Percentiles rank a stretch among this genome's conserved stretches.
phyloP scores from a whole-genome alignment of 2,797 vertebrate species.

The Botia kubotai region DNA sequence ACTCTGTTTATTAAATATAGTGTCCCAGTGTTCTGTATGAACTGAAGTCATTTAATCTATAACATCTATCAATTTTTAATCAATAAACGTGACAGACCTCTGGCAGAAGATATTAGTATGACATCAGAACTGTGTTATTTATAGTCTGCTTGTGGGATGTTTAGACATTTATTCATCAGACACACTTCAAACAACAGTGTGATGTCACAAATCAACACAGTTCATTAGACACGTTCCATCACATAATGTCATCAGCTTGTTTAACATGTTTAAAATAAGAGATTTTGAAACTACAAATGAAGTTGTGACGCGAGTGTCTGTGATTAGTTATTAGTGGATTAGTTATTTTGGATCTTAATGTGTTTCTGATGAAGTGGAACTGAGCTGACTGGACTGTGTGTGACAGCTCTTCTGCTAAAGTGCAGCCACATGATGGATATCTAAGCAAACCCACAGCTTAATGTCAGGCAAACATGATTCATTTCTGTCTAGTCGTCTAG shows the following conservation, averaged over 20 bases:
- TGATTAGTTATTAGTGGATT: constrained; percentile 40
- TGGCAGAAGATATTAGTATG: neutral
- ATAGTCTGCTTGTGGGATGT: neutral
- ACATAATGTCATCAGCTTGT: neutral
- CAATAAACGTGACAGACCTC: too few relatives aligned
- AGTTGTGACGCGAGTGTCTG: constrained; percentile 5
- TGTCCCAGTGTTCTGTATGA: too few relatives aligned
- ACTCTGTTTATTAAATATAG: too few relatives aligned
- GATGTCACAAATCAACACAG: neutral
- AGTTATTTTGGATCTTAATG: constrained; percentile 65
- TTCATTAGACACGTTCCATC: neutral
- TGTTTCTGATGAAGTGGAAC: constrained; percentile 69
- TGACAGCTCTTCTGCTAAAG: constrained; percentile 42
- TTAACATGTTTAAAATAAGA: neutral
- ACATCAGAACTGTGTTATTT: neutral
- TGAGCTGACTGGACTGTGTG: constrained; percentile 36
- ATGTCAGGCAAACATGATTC: constrained; percentile 47
- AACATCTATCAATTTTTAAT: too few relatives aligned
- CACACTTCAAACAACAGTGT: neutral
- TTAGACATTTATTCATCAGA: constrained; percentile 3
- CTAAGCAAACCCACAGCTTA: constrained; percentile 33
- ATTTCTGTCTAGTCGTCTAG: constrained; percentile 25
- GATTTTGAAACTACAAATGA: neutral
- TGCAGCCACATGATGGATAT: constrained; percentile 65
- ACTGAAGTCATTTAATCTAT: too few relatives aligned